Evolutionary conservation across 2,113 vertebrate genomes (phyloP), one percentile per base, ranked within the genome.

Genomic region (Catharus fuscescens): DNA sequence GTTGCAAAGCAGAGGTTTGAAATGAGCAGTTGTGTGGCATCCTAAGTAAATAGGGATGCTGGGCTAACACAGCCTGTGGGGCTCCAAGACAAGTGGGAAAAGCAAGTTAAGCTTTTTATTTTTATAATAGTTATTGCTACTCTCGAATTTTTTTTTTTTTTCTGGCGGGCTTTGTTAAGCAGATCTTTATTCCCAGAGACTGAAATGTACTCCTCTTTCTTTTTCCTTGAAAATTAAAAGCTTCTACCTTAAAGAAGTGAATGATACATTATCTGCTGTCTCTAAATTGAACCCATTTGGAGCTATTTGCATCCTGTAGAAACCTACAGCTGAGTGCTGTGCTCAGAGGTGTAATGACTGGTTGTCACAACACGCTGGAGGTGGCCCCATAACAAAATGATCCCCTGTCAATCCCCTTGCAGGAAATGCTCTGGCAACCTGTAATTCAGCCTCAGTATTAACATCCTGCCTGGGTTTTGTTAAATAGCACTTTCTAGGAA

Each of bases 301-400:
- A 98, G 98, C 99, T 99, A 99, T 99, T 99, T 99, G 99, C 99
- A 99, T 99, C 98, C 98, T 98, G 98, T 97, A 98, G 98, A 98
- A 99, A 99, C 98, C 98, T 98, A 98, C 98, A 99, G 99, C 99
- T 99, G 99, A 99, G 99, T 99, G 98, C 98, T 98, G 98, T 97
- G 98, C 98, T 97, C 97, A 96, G 98, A 98, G 98, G 98, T 98
- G 98, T 99, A 99, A 99, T 99, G 99, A 99, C 97, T 97, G 99
- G 99, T 99, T 99, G 99, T 99, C 99, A 99, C 99, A 99, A 99
- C 99, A 99, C 98, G 97, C 99, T 98, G 99, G 99, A 99, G 99
- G 99, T 99, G 99, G 99, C 98, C 99, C 98, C 98, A 98, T 97
- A 97, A 98, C 99, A 98, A 99, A 99, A 99, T 99, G 99, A 99